Evolutionary conservation across 53 echinoderm and acorn worm species (phyloP), one percentile per base, ranked within the genome.

Genomic region (Temnopleurus reevesii): DNA sequence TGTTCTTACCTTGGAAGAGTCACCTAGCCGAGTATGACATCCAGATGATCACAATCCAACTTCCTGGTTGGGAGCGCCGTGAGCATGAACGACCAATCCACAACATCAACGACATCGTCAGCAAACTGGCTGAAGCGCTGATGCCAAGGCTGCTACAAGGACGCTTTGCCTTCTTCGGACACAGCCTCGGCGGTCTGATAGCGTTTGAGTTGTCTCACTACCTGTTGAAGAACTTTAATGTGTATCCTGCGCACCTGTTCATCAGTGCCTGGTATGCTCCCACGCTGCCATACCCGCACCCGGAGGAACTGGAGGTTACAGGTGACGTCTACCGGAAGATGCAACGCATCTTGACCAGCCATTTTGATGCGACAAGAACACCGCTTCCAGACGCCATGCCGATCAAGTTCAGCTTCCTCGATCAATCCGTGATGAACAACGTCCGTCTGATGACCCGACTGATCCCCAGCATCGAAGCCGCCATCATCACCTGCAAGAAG

Each of bases 201-300:
- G 92, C 96, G n/a, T 98, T 96, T 83, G 99, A 98, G 71, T 77
- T 96, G 59, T 91, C 96, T 21, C 99, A 98, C 46, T 87, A 92
- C 27, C 55, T 99, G 54, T 86, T 76, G 92, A 93, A 94, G 84
- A 89, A 99, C 83, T 93, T 93, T 58, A 89, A 93, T 86, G 55
- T 96, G 8, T 84, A 91, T 55, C 99, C 99, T 8, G 85, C 85
- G 10, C 93, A 99, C 46, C 57, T 99, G 13, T 99, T 94, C 76
- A 77, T 94, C 53, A 92, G 96, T 90, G 99, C 93, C 4, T 99
- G 99, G 99, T 99, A 99, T 77, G 93, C 99, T 38, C 99, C 99
- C 5, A 94, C 94, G 21, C 66, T 91, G 60, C 89, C 99, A 5
- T 99, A 98, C 76, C 99, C 99, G 10, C 96, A 96, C 28, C 99